phyloP scores from a whole-genome alignment of 2,797 vertebrate species.

The Monodelphis domestica region DNA sequence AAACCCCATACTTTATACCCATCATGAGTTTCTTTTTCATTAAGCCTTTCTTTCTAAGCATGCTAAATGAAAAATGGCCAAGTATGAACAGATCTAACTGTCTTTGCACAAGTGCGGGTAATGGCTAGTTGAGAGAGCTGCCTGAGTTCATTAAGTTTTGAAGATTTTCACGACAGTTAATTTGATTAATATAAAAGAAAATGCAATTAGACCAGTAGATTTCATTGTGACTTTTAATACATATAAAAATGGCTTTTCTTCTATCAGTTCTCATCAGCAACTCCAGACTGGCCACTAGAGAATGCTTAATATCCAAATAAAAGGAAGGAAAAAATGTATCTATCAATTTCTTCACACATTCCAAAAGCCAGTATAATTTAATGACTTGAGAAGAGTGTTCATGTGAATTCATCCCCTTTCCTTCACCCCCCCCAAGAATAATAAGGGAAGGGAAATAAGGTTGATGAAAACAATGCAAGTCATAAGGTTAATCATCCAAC shows the following conservation, averaged over 20 bases:
- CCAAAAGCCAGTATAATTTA: constrained; percentile 41
- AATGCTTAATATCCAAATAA: constrained; percentile 73
- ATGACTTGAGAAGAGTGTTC: constrained; percentile 59
- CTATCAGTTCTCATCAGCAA: constrained; percentile 73
- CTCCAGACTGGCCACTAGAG: constrained; percentile 69
- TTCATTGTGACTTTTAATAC: constrained; percentile 79
- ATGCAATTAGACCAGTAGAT: constrained; percentile 78
- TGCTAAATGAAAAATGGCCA: constrained; percentile 47
- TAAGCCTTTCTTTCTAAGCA: constrained; percentile 36
- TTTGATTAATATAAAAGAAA: constrained; percentile 84
- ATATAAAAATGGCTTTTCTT: constrained; percentile 82
- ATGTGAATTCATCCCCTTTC: constrained; percentile 59
- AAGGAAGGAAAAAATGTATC: constrained; percentile 50
- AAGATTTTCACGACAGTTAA: constrained; percentile 74
- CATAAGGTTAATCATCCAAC: constrained; percentile 70
- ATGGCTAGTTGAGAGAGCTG: constrained; percentile 77
- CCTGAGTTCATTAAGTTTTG: constrained; percentile 79
- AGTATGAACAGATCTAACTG: constrained; percentile 44
- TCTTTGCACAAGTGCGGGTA: constrained; percentile 61
- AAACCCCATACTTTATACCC: not conserved
- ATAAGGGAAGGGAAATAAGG: constrained; percentile 18
- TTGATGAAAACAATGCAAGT: constrained; percentile 24
- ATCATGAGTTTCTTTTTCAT: not conserved
- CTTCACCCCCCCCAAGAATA: constrained; percentile 50
- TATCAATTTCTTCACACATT: constrained; percentile 49